These are phyloP conservation scores for Cyanoramphus novaezelandiae DNA, from an alignment of 2,113 vertebrate genomes.

Conservation along the genomic window DNA sequence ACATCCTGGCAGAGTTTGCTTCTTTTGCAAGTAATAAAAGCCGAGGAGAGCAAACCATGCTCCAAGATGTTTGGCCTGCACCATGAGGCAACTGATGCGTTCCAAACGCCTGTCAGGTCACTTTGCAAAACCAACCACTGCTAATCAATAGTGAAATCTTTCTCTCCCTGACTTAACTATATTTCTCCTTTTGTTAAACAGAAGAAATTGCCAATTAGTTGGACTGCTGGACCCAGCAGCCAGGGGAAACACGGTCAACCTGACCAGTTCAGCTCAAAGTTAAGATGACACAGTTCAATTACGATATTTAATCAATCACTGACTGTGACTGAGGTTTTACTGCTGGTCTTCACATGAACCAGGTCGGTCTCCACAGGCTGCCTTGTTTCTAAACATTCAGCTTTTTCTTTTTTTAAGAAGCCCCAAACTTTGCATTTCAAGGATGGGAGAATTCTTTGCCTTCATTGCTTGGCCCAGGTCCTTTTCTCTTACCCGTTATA, in stretches of 20 bases:
- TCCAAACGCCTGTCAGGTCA: conserved; percentile 50
- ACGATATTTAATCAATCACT: background rate
- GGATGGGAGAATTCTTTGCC: background rate
- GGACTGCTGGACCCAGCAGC: background rate
- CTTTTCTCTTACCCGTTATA: background rate
- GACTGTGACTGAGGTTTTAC: background rate
- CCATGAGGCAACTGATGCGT: background rate
- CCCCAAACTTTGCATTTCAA: background rate
- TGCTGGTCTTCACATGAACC: background rate
- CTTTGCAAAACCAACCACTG: background rate
- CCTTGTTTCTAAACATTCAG: background rate
- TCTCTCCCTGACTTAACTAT: background rate
- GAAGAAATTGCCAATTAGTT: conserved; percentile 46
- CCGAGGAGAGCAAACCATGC: background rate
- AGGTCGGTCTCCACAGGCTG: background rate
- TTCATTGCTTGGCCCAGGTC: background rate
- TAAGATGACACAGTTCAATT: background rate
- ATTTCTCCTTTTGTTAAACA: conserved; percentile 45
- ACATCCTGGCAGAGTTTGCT: conserved; percentile 11
- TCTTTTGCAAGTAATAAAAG: conserved; percentile 57
- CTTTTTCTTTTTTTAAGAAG: background rate
- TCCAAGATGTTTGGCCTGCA: background rate
- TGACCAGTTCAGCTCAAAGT: background rate
- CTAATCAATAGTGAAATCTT: conserved; percentile 46
- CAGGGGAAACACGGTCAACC: conserved; percentile 7